Percentiles rank a stretch among this genome's conserved stretches.
phyloP scores from a whole-genome alignment of 2,888 invertebrate species.

The Alitta virens region DNA sequence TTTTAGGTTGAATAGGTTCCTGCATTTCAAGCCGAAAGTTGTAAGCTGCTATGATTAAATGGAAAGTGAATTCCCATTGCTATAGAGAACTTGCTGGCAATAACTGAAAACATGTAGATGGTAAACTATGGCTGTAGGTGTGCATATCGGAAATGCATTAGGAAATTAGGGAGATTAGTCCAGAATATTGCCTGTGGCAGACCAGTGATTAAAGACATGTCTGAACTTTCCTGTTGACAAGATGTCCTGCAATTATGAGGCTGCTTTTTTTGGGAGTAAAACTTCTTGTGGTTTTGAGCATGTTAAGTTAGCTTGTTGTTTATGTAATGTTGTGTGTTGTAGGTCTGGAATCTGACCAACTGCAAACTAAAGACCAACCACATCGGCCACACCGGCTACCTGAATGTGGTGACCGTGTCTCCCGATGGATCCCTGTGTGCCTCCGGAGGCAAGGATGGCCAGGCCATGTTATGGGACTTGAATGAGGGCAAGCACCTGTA shows the following conservation, averaged over 20 bases:
- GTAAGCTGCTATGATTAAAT: no score
- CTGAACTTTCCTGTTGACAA: neutral
- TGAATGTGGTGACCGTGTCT: slow-evolving; percentile 98
- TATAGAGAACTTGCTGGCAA: no score
- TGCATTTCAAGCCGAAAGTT: no score
- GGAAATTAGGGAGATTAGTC: no score
- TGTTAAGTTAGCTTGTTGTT: no score
- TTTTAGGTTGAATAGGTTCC: no score
- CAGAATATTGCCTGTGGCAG: no score
- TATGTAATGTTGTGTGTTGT: slow-evolving; percentile 23
- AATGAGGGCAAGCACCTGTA: slow-evolving; percentile 99
- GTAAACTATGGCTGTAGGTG: no score
- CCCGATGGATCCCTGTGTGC: slow-evolving; percentile 99
- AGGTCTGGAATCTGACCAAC: slow-evolving; percentile 98
- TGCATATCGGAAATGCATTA: no score
- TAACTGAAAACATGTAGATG: no score
- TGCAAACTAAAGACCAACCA: slow-evolving; percentile 99
- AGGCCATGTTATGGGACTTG: slow-evolving; percentile 99
- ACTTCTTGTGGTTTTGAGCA: no score
- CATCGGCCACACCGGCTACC: slow-evolving; percentile 91
- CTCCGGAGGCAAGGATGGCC: slow-evolving; percentile 99
- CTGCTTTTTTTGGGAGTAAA: neutral
- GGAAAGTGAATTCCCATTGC: no score
- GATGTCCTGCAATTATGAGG: slow-evolving; percentile 25
- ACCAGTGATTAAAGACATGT: slow-evolving; percentile 13